phyloP scores from a whole-genome alignment of 2,797 vertebrate genomes.

The Paguma larvata region DNA sequence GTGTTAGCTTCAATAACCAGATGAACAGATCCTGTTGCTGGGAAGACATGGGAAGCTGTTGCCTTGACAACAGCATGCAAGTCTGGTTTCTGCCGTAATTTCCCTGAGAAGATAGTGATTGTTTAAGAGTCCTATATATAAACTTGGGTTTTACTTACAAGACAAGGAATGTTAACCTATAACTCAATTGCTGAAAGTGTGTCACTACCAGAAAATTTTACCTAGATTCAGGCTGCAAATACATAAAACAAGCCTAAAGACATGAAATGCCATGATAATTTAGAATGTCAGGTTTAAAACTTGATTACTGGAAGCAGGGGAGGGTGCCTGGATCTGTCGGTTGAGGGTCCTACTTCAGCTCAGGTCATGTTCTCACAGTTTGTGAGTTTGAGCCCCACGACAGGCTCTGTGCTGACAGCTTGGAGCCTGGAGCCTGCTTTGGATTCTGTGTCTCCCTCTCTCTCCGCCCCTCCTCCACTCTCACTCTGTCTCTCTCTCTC shows the following conservation, averaged over 20 bases:
- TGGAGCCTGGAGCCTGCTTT: too few species aligned
- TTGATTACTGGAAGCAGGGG: neutral
- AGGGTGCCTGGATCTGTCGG: too few species aligned
- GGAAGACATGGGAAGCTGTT: constrained; percentile 19
- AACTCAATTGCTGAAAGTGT: constrained; percentile 19
- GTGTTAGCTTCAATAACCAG: neutral
- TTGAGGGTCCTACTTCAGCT: too few species aligned
- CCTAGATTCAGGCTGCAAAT: constrained; percentile 37
- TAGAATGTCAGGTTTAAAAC: constrained; percentile 47
- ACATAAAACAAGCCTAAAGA: constrained; percentile 44
- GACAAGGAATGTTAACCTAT: neutral
- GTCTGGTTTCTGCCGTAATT: neutral
- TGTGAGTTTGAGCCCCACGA: too few species aligned
- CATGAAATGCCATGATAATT: neutral
- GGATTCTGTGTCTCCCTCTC: too few species aligned
- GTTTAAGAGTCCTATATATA: neutral
- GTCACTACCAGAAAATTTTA: constrained; percentile 34
- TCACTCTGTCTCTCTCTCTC: too few species aligned
- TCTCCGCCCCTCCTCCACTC: too few species aligned
- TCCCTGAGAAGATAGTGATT: constrained; percentile 37
- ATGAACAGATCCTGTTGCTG: neutral
- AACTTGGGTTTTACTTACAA: constrained; percentile 38
- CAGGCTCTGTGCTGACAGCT: too few species aligned
- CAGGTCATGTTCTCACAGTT: too few species aligned
- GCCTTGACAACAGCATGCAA: constrained; percentile 54